Base-by-base conservation (phyloP, 2,888 invertebrate genomes). In the Cactoblastis cactorum region DNA sequence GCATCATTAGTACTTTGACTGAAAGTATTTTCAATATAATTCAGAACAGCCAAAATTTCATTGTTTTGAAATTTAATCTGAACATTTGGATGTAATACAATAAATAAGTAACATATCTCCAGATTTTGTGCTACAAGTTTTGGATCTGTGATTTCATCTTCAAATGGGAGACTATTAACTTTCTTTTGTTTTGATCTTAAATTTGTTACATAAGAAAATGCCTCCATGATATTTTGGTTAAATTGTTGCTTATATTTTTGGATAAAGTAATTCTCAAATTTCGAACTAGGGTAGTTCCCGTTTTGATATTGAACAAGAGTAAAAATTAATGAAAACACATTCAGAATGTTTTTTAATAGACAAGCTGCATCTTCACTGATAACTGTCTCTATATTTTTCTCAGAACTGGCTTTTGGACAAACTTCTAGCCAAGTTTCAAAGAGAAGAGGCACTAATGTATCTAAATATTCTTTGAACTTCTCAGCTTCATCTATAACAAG, bases 401-500 rank as follows among this genome's bases (percentile, higher is more conserved):
- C 73, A 9, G 73, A 62, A 22, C 77, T 79, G 22, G 71, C 74
- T 54, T 71, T 83, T 3, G 95, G 93, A 45, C 92, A 89, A 11
- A 94, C 94, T 88, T 97, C 97, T 18, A 95, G 76, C 96, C 97
- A 97, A 46, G 95, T 94, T 74, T 96, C 96, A 71, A 94, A 91
- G 50, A 97, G 86, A 18, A 97, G 81, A 0, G 96, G 95, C 80
- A 96, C 90, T 41, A 97, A 81, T 32, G 92, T 91, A 53, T 91
- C 86, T 24, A 94, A 87, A 71, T 95, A 94, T 46, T 90, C 90
- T 50, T 90, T 85, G 52, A 95, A 90, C 56, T 83, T 85, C 35
- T 83, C 83, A 1, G 81, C 81, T 59, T 88, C 83, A 69, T 91
- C 83, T 14, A 86, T 65, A 50, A 68, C 68, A 18, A 61, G 57